Evolutionary conservation across 2,888 invertebrate species (phyloP).

Genomic region (Aromia moschata): DNA sequence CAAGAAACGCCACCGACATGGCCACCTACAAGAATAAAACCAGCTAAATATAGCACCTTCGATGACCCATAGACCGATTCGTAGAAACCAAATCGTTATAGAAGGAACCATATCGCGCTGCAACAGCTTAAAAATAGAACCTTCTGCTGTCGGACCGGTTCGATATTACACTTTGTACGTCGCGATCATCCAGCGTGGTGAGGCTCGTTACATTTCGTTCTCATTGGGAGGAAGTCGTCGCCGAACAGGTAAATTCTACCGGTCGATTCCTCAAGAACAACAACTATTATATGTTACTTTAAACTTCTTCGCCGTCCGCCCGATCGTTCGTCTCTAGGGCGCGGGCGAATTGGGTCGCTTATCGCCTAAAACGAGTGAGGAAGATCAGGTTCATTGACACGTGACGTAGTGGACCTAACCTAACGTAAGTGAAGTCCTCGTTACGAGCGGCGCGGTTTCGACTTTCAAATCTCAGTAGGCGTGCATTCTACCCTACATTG

Average conservation of each 20-base stretch:
- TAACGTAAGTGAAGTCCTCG: constrained; percentile 50
- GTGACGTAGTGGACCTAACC: constrained; percentile 54
- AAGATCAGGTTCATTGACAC: constrained; percentile 50
- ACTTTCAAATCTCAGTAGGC: constrained; percentile 34
- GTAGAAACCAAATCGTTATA: no score
- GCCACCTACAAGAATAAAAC: no score
- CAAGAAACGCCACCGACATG: no score
- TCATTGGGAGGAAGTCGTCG: constrained; percentile 14
- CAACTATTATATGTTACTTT: constrained; percentile 32
- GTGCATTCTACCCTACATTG: constrained; percentile 42
- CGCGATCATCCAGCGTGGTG: neutral
- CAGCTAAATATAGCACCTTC: no score
- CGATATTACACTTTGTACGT: neutral
- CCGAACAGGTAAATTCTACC: constrained; percentile 21
- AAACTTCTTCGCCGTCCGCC: constrained; percentile 27
- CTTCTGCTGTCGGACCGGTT: neutral
- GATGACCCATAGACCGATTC: no score
- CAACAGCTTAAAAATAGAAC: no score
- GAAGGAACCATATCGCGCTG: no score
- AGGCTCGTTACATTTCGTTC: constrained; percentile 19
- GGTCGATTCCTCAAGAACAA: constrained; percentile 28
- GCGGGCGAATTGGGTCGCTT: constrained; percentile 28
- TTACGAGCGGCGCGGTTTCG: constrained; percentile 14
- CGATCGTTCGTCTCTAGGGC: constrained; percentile 19
- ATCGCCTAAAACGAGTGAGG: constrained; percentile 44